Percentiles rank a stretch among this genome's conserved stretches.
phyloP scores from a whole-genome alignment of 2,113 vertebrate genomes.

The Apteryx owenii region DNA sequence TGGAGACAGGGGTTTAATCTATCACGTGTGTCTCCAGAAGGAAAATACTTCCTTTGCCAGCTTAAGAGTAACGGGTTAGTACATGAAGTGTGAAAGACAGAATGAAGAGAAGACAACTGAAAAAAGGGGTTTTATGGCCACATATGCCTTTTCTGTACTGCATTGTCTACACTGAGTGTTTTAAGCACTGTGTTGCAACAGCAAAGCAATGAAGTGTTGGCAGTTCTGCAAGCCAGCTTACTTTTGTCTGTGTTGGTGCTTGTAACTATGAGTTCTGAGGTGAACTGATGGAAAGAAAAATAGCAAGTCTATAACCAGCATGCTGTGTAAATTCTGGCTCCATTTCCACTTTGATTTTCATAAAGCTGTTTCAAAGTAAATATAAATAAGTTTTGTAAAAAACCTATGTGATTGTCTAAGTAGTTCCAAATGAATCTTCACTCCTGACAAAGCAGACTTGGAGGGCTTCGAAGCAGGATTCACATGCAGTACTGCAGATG shows the following conservation, averaged over 20 bases:
- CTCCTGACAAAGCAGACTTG: neutral
- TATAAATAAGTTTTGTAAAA: neutral
- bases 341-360: neutral
- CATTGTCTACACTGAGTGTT: neutral
- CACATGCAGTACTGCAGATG: neutral
- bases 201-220: neutral
- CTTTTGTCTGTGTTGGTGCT: neutral
- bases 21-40: constrained; percentile 16
- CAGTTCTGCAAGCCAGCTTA: neutral
- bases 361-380: neutral
- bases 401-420: neutral
- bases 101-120: constrained; percentile 27
- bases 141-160: neutral
- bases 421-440: constrained; percentile 10
- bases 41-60: constrained; percentile 32
- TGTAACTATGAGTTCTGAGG: neutral
- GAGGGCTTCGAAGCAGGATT: neutral
- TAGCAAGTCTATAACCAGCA: neutral
- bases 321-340: neutral
- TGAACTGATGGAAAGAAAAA: neutral
- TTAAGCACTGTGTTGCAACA: neutral
- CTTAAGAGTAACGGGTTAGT: neutral
- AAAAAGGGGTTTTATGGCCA: neutral
- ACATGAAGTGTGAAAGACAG: constrained; percentile 4
- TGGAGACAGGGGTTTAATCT: constrained; percentile 34